Conservation (phyloP, 2,888 invertebrate species). For the Cinara cedri region DNA sequence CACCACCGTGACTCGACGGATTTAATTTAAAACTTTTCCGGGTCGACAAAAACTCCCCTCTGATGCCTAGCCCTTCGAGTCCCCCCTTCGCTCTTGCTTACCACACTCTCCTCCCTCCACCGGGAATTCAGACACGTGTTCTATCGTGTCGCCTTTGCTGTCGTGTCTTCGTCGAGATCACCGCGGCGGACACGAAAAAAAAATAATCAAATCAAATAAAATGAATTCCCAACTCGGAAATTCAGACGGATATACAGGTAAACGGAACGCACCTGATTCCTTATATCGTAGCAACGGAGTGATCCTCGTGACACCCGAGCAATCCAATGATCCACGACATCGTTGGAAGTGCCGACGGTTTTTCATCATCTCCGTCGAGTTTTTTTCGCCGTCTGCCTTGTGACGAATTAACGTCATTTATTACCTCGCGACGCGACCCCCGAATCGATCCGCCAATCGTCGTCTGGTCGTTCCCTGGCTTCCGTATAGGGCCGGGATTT, state of each 20-base stretch:
- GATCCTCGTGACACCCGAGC: neutral
- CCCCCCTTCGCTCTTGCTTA: neutral
- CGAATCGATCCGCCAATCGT: too few relatives aligned
- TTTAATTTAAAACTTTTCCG: constrained; percentile 54
- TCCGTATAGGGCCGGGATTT: too few relatives aligned
- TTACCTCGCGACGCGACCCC: too few relatives aligned
- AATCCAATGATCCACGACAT: too few relatives aligned
- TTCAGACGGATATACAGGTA: neutral
- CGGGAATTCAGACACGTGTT: constrained; percentile 50
- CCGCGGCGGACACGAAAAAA: neutral
- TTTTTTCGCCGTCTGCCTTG: too few relatives aligned
- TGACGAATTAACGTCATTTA: too few relatives aligned
- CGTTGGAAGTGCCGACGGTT: too few relatives aligned
- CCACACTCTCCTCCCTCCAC: neutral
- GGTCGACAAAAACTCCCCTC: constrained; percentile 34
- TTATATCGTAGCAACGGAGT: neutral
- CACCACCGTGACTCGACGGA: constrained; percentile 28
- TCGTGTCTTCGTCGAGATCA: neutral
- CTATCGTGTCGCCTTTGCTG: neutral
- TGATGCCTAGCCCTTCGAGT: too few relatives aligned
- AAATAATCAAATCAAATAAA: too few relatives aligned
- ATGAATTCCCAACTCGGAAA: neutral
- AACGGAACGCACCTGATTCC: neutral
- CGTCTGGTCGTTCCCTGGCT: too few relatives aligned
- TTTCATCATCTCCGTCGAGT: too few relatives aligned